phyloP scores from a whole-genome alignment of 2,113 vertebrate genomes.

The Conger conger region DNA sequence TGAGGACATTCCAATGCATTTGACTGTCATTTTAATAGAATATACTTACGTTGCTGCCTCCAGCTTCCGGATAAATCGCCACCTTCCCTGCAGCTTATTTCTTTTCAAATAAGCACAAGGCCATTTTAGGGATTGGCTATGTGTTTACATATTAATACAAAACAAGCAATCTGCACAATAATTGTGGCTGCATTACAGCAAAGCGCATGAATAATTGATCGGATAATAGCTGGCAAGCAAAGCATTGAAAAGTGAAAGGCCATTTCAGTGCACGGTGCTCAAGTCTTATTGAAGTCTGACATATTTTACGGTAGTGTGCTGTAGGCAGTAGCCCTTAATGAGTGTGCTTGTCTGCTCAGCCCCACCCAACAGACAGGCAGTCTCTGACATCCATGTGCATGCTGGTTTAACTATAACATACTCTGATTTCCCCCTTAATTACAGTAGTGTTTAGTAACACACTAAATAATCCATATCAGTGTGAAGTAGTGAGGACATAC shows the following conservation, averaged over 20 bases:
- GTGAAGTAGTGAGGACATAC: not conserved
- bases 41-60: not conserved
- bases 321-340: not conserved
- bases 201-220: not conserved
- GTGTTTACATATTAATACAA: not conserved
- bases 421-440: not conserved
- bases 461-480: too few species aligned
- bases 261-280: not conserved
- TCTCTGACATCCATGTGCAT: not conserved
- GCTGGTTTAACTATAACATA: conserved; percentile 3
- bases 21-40: not conserved
- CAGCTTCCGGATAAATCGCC: not conserved
- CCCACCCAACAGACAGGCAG: not conserved
- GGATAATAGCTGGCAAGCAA: not conserved
- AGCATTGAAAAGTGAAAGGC: not conserved
- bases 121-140: not conserved
- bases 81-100: not conserved
- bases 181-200: not conserved
- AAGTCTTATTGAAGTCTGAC: not conserved
- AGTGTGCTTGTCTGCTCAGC: not conserved
- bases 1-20: conserved; percentile 1
- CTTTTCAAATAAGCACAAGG: not conserved
- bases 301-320: conserved; percentile 4
- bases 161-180: conserved; percentile 1
- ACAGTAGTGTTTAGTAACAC: not conserved